Conservation (phyloP, 2,113 vertebrate genomes). For the Callionymus lyra region DNA sequence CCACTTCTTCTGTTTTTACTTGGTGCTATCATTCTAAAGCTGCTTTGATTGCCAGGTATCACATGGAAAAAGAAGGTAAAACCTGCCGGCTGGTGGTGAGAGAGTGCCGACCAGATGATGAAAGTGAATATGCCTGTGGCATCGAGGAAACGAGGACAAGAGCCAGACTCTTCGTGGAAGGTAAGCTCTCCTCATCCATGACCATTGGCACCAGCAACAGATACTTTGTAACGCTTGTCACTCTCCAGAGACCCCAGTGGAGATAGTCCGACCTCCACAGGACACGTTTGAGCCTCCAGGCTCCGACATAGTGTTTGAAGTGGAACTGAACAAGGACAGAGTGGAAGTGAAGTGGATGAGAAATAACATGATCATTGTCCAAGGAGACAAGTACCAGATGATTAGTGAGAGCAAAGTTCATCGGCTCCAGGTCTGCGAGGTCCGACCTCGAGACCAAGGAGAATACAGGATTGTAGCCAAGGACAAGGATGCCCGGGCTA, state of each 20-base stretch:
- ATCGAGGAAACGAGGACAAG: slow-evolving; percentile 88
- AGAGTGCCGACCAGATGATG: slow-evolving; percentile 88
- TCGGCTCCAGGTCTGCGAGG: slow-evolving; percentile 88
- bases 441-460: slow-evolving; percentile 90
- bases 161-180: slow-evolving; percentile 96
- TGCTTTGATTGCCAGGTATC: slow-evolving; percentile 68
- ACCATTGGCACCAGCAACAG: not conserved
- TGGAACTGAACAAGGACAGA: slow-evolving; percentile 92
- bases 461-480: slow-evolving; percentile 95
- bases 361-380: slow-evolving; percentile 94
- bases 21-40: too few relatives aligned
- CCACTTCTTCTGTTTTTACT: too few relatives aligned
- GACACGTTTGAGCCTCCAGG: slow-evolving; percentile 85
- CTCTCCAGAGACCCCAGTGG: slow-evolving; percentile 91
- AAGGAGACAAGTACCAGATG: slow-evolving; percentile 98
- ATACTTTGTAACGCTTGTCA: slow-evolving; percentile 5
- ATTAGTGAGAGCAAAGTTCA: slow-evolving; percentile 94
- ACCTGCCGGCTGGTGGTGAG: slow-evolving; percentile 80
- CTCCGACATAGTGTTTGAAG: slow-evolving; percentile 83
- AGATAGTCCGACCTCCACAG: slow-evolving; percentile 88
- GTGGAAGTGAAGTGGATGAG: slow-evolving; percentile 95
- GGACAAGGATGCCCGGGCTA: slow-evolving; percentile 93
- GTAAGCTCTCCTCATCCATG: slow-evolving; percentile 36
- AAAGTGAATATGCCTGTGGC: slow-evolving; percentile 95
- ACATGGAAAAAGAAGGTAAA: slow-evolving; percentile 87